A percentile compares a stretch with the other conserved stretches of the same genome.
Conservation (phyloP, 2,113 vertebrate species). For the Hemiprocne comata region DNA sequence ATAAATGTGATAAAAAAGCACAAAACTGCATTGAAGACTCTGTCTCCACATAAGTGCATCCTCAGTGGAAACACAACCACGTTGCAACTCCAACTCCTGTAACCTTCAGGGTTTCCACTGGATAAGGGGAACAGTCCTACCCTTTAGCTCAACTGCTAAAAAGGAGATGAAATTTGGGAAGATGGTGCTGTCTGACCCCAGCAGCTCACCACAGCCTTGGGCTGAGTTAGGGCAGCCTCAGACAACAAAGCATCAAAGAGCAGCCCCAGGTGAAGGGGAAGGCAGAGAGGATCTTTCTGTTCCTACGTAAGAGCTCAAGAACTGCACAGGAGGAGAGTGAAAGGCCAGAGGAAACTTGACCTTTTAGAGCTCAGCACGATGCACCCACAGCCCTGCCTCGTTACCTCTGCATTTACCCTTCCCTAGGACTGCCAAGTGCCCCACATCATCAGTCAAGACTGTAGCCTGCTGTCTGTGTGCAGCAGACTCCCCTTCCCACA, state of each 20-base stretch:
- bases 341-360: neutral
- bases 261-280: neutral
- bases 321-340: neutral
- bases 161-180: neutral
- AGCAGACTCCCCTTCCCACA: neutral
- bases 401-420: neutral
- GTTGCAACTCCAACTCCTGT: fast-evolving
- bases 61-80: fast-evolving
- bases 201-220: neutral
- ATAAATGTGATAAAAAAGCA: neutral
- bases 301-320: neutral
- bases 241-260: neutral
- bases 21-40: neutral
- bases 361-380: fast-evolving
- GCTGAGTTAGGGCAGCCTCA: neutral
- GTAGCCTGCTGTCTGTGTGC: neutral
- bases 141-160: neutral
- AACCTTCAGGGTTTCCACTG: neutral
- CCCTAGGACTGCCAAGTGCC: neutral
- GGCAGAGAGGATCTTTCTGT: fast-evolving
- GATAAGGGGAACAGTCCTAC: neutral
- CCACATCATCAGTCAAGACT: fast-evolving
- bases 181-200: neutral
- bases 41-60: neutral
- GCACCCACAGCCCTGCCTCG: neutral